Conservation (phyloP, 2,797 vertebrate species). For the Peromyscus aztecus region DNA sequence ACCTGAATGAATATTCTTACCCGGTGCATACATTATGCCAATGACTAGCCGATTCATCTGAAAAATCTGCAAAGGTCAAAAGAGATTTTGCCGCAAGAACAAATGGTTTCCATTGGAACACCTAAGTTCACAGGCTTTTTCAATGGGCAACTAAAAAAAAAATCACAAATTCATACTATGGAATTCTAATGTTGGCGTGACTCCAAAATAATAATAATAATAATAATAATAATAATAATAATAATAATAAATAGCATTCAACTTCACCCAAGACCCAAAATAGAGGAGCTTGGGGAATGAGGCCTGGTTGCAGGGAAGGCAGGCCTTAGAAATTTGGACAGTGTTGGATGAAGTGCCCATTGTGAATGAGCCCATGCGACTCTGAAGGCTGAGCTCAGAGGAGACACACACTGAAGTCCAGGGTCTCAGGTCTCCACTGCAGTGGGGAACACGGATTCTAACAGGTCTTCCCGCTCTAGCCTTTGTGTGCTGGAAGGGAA, state of each 20-base stretch:
- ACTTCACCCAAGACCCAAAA: neutral
- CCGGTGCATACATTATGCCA: constrained; percentile 26
- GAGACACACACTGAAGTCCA: neutral
- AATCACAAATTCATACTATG: neutral
- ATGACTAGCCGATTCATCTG: constrained; percentile 59
- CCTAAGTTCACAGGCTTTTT: neutral
- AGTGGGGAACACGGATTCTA: neutral
- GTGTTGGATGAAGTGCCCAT: neutral
- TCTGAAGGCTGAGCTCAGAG: neutral
- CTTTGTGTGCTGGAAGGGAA: neutral
- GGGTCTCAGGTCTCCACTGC: neutral
- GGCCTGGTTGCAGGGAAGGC: no score
- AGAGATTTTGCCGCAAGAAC: constrained; percentile 59
- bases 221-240: neutral
- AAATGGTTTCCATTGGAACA: constrained; percentile 49
- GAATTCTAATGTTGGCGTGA: neutral
- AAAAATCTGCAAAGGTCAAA: constrained; percentile 65
- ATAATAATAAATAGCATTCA: neutral
- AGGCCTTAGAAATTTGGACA: neutral
- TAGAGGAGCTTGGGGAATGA: no score
- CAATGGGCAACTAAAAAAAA: neutral
- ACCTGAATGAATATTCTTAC: constrained; percentile 55
- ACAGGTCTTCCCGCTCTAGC: neutral
- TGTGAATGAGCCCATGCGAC: neutral
- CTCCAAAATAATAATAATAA: neutral